A percentile compares a stretch with the other conserved stretches of the same genome.
Evolutionary conservation across 2,797 vertebrate species (phyloP).

Genomic region (Neoniphon sammara): DNA sequence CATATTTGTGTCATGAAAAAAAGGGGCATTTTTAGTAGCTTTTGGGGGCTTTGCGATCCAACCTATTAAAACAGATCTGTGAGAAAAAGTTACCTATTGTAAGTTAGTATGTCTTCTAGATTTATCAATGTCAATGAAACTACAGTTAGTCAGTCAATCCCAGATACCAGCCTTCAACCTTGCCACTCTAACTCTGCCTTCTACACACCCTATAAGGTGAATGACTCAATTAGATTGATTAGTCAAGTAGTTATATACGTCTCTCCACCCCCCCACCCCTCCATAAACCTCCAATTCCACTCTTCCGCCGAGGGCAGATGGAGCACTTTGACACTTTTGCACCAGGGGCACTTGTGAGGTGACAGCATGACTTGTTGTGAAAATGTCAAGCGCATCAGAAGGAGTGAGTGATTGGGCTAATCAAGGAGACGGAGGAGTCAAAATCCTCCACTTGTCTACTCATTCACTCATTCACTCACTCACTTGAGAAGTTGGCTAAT

Average conservation of each 20-base stretch:
- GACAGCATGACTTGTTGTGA: slow-evolving; percentile 78
- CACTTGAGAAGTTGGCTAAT: slow-evolving; percentile 63
- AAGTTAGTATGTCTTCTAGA: too few relatives aligned
- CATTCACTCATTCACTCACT: slow-evolving; percentile 56
- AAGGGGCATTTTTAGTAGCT: not conserved
- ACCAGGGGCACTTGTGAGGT: slow-evolving; percentile 74
- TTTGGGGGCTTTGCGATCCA: too few relatives aligned
- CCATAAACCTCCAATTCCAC: slow-evolving; percentile 31
- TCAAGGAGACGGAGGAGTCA: slow-evolving; percentile 75
- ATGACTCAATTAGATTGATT: slow-evolving; percentile 5
- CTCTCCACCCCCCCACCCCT: not conserved
- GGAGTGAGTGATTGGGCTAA: slow-evolving; percentile 79
- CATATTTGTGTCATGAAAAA: not conserved
- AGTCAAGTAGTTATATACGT: not conserved
- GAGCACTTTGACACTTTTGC: slow-evolving; percentile 77
- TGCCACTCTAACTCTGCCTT: not conserved
- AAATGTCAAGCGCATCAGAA: slow-evolving; percentile 82
- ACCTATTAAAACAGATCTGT: too few relatives aligned
- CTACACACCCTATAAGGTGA: not conserved
- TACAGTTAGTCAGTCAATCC: not conserved
- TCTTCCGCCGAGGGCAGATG: slow-evolving; percentile 74
- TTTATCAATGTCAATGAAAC: too few relatives aligned
- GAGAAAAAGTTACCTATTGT: too few relatives aligned
- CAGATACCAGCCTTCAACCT: too few relatives aligned
- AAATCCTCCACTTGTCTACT: slow-evolving; percentile 59